phyloP scores from a whole-genome alignment of 2,888 invertebrate genomes.

The Diaperis boleti region DNA sequence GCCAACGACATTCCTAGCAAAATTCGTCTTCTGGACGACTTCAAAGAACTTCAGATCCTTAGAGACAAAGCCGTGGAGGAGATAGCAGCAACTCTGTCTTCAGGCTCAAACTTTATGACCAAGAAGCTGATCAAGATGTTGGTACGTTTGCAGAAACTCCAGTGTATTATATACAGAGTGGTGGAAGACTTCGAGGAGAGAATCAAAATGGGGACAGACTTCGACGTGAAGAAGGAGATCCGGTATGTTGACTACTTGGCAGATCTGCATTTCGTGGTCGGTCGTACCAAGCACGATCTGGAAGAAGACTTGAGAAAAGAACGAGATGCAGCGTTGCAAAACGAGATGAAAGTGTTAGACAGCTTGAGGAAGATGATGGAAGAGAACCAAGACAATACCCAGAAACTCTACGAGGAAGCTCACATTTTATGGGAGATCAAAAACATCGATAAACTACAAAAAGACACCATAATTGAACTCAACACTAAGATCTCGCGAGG shows the following conservation, averaged over 20 bases:
- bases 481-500: constrained; percentile 52
- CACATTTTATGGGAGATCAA: constrained; percentile 64
- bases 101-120: constrained; percentile 51
- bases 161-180: constrained; percentile 57
- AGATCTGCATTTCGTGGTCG: constrained; percentile 70
- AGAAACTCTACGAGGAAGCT: constrained; percentile 56
- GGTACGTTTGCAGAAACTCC: constrained; percentile 60
- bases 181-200: constrained; percentile 58
- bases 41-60: constrained; percentile 56
- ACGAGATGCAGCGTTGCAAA: constrained; percentile 65
- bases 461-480: constrained; percentile 63
- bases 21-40: constrained; percentile 56
- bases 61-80: constrained; percentile 52
- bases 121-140: constrained; percentile 57
- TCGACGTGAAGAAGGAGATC: constrained; percentile 69
- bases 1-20: constrained; percentile 55
- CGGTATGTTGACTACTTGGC: constrained; percentile 65
- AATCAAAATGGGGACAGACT: constrained; percentile 65
- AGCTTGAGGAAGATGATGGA: constrained; percentile 66
- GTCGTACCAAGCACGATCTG: constrained; percentile 70
- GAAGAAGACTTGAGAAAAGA: constrained; percentile 68
- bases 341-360: constrained; percentile 55
- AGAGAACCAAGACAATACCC: constrained; percentile 62
- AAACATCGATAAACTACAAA: constrained; percentile 62
- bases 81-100: constrained; percentile 49